Evolutionary conservation across 2,888 invertebrate species (phyloP).

Genomic region (Salpingus planirostris): DNA sequence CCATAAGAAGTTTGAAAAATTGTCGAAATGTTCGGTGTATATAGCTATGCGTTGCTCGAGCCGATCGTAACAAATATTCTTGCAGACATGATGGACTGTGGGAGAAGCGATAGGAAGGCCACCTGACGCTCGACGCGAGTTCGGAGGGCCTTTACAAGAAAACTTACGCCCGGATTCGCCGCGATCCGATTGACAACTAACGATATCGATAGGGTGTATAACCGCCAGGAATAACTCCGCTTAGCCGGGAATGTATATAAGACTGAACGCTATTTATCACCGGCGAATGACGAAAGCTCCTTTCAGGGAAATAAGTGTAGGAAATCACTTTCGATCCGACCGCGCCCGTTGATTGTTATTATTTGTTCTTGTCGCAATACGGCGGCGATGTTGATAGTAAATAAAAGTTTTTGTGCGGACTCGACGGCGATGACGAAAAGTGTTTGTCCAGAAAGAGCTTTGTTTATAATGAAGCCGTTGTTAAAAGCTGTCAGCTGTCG

Average conservation of each 20-base stretch:
- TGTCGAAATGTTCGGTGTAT: conserved; percentile 25
- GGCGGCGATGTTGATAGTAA: no score
- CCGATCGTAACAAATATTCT: conserved; percentile 31
- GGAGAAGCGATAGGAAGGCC: conserved; percentile 30
- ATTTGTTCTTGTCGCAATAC: no score
- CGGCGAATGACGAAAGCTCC: not conserved
- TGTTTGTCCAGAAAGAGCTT: no score
- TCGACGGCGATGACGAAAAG: no score
- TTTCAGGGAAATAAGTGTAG: not conserved
- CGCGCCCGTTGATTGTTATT: no score
- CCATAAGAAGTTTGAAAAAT: conserved; percentile 23
- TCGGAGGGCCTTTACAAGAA: conserved; percentile 14
- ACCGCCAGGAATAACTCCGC: not conserved
- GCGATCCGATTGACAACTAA: conserved; percentile 26
- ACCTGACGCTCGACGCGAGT: conserved; percentile 30
- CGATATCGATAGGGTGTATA: conserved; percentile 5
- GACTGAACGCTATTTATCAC: not conserved
- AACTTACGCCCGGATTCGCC: conserved; percentile 25
- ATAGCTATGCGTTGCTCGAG: conserved; percentile 24
- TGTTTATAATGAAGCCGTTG: conserved; percentile 21
- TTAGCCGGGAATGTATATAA: not conserved
- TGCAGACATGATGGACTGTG: conserved; percentile 37
- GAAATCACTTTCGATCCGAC: no score
- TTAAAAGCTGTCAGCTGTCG: conserved; percentile 19
- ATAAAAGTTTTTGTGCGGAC: no score